These are phyloP conservation scores for Drosophila bocki DNA, from an alignment of 1,140 invertebrate genomes.

Conservation along the genomic window DNA sequence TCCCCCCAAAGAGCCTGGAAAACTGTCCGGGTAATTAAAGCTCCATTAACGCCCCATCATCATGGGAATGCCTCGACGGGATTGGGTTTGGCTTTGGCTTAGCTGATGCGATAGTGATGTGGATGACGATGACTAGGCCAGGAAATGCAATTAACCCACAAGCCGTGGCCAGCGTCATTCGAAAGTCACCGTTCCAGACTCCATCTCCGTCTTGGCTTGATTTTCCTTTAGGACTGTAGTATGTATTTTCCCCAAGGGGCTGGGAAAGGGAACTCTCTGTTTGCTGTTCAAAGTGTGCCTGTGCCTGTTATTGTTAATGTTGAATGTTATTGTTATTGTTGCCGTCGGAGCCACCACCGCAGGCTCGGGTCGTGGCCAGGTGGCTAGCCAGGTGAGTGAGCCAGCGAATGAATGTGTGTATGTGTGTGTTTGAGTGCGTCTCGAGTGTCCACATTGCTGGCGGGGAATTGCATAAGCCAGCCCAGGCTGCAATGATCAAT, in stretches of 20 bases:
- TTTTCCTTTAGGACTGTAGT: constrained; percentile 2
- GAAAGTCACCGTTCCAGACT: constrained; percentile 51
- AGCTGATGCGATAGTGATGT: constrained; percentile 10
- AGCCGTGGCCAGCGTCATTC: constrained; percentile 54
- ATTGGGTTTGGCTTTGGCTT: constrained; percentile 14
- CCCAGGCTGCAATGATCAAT: constrained; percentile 37
- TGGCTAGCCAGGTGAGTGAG: constrained; percentile 29
- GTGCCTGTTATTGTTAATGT: constrained; percentile 36
- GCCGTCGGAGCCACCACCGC: constrained; percentile 22
- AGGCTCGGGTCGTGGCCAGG: constrained; percentile 39
- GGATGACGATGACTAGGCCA: constrained; percentile 42
- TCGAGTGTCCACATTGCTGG: constrained; percentile 55
- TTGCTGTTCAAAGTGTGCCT: constrained; percentile 37
- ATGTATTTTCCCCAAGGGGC: not conserved
- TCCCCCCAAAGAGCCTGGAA: not conserved
- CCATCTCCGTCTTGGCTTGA: constrained; percentile 1
- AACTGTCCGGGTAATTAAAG: constrained; percentile 70
- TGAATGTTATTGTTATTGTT: constrained; percentile 26
- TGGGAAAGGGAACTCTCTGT: not conserved
- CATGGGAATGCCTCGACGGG: constrained; percentile 32
- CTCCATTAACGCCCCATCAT: constrained; percentile 67
- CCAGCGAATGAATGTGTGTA: too few relatives aligned
- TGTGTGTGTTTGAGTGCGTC: constrained; percentile 12
- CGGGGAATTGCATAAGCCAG: constrained; percentile 58
- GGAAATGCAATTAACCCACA: constrained; percentile 82